Conservation (phyloP, 2,113 vertebrate genomes). For the Fregata magnificens region DNA sequence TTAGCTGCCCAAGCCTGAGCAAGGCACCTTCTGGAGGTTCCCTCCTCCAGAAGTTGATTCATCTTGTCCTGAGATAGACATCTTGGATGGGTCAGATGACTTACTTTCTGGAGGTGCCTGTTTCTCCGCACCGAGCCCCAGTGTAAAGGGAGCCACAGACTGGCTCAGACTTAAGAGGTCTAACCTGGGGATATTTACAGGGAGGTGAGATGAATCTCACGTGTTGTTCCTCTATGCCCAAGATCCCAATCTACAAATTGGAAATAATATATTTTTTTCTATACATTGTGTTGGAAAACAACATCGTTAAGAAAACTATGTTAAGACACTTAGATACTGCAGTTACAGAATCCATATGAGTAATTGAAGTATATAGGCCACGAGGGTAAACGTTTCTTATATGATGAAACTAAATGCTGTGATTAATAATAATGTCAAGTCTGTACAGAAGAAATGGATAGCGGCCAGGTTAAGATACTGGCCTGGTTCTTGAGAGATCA, state of each 20-base stretch:
- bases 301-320: neutral
- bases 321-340: neutral
- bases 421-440: neutral
- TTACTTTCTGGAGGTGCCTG: neutral
- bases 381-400: neutral
- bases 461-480: neutral
- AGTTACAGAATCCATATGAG: neutral
- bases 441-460: neutral
- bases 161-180: neutral
- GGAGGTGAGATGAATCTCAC: neutral
- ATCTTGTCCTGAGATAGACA: neutral
- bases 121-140: neutral
- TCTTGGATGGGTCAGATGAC: neutral
- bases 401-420: neutral
- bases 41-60: neutral
- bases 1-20: neutral
- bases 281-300: neutral
- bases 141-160: neutral
- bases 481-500: neutral
- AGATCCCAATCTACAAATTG: neutral
- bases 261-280: neutral
- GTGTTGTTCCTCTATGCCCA: neutral
- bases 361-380: neutral
- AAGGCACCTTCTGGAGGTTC: neutral
- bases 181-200: neutral